Evolutionary conservation across 2,797 vertebrate species (phyloP).

Genomic region (Sparidentex hasta): DNA sequence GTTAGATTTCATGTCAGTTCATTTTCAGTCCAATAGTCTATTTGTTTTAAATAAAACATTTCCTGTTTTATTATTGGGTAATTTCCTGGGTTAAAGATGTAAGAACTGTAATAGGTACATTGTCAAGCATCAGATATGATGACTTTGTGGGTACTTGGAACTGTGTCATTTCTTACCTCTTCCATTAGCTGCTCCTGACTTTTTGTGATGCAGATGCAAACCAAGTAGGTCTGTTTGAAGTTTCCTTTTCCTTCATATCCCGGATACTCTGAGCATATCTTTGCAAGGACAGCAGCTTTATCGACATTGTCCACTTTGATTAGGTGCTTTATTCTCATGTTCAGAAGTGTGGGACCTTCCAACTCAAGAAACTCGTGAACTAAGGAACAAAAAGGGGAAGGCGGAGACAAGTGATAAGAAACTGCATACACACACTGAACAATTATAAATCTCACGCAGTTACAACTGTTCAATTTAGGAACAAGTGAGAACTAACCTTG

Average conservation of each 20-base stretch:
- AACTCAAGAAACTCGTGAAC: constrained; percentile 92
- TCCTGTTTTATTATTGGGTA: neutral
- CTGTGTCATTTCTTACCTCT: constrained; percentile 88
- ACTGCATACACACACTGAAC: constrained; percentile 31
- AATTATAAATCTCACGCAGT: neutral
- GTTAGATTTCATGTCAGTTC: neutral
- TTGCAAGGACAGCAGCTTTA: constrained; percentile 94
- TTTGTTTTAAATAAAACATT: neutral
- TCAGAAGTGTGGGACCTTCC: constrained; percentile 94
- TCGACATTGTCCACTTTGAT: constrained; percentile 94
- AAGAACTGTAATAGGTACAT: neutral
- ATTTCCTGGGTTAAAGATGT: neutral
- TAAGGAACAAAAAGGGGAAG: constrained; percentile 69
- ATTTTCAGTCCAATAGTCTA: neutral
- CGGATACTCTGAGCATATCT: constrained; percentile 95
- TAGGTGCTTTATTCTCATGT: constrained; percentile 98
- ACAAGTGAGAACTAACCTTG: constrained; percentile 86
- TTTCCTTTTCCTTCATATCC: constrained; percentile 96
- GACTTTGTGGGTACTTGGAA: too few relatives aligned
- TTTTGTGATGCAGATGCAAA: constrained; percentile 96
- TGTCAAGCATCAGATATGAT: neutral
- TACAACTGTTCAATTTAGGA: neutral
- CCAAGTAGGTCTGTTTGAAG: constrained; percentile 98
- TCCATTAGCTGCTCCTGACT: constrained; percentile 96
- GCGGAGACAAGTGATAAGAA: constrained; percentile 3